These are phyloP conservation scores for Chamaea fasciata DNA, from an alignment of 2,113 vertebrate species.

Conservation along the genomic window DNA sequence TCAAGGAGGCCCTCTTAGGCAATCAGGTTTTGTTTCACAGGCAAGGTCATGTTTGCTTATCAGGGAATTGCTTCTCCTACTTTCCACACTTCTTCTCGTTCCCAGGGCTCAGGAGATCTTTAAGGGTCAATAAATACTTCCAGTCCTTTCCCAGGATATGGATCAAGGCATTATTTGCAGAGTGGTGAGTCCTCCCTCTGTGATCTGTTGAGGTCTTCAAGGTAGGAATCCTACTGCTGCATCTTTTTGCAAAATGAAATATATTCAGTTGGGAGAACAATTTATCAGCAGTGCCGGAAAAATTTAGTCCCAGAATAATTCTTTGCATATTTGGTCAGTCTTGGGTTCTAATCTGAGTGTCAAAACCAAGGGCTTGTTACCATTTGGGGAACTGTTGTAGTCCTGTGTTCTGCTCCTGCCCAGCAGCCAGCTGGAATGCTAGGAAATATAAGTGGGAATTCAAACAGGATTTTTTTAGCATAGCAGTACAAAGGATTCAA, in stretches of 20 bases:
- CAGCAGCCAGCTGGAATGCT: neutral
- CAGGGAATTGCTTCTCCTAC: neutral
- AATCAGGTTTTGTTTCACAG: neutral
- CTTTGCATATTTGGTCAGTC: neutral
- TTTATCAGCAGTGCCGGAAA: neutral
- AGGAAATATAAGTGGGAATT: neutral
- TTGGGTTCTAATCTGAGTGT: neutral
- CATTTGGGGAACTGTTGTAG: neutral
- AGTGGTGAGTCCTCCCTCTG: neutral
- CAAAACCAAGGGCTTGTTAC: neutral
- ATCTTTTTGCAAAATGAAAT: neutral
- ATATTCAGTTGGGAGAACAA: neutral
- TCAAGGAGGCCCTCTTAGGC: neutral
- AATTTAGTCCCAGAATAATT: neutral
- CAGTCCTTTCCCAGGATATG: neutral
- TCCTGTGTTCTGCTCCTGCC: neutral
- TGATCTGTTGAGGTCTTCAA: neutral
- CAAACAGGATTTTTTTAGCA: neutral
- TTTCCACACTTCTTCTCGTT: neutral
- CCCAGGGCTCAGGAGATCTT: neutral
- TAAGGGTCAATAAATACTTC: neutral
- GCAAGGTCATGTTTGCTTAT: slow-evolving; percentile 6
- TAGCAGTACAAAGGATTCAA: neutral
- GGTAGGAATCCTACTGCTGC: neutral
- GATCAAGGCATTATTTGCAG: neutral